These are phyloP conservation scores for Metacarcinus magister DNA, from an alignment of 2,888 invertebrate genomes.

Conservation along the genomic window DNA sequence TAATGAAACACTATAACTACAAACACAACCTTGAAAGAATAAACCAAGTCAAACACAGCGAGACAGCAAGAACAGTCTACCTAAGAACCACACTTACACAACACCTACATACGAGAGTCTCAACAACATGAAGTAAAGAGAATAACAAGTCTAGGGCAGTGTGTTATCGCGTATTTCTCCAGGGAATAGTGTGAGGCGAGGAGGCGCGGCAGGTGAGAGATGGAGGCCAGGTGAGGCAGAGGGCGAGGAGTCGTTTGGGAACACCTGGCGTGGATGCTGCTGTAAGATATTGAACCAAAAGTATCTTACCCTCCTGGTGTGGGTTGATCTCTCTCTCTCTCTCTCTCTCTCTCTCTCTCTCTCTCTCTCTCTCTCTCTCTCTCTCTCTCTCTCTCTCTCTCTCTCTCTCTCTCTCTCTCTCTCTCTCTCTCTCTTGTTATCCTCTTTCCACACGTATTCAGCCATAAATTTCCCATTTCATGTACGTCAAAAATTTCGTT, in stretches of 20 bases:
- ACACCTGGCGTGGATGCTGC: background rate
- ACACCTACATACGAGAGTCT: background rate
- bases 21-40: background rate
- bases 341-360: conserved; percentile 20
- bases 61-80: background rate
- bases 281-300: background rate
- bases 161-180: background rate
- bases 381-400: conserved; percentile 2
- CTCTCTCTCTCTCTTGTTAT: no score
- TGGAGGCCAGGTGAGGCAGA: background rate
- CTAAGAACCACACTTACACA: no score
- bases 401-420: conserved; percentile 21
- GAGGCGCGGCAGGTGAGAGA: background rate
- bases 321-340: background rate
- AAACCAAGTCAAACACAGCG: background rate
- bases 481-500: background rate
- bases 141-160: background rate
- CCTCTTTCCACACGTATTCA: no score
- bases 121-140: background rate
- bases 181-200: background rate
- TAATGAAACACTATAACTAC: background rate
- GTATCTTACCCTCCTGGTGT: background rate
- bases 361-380: conserved; percentile 2
- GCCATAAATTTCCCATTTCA: background rate
- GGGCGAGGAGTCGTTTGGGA: background rate